Percentiles rank a stretch among this genome's conserved stretches.
These are phyloP conservation scores for Otolemur garnettii DNA, from an alignment of 2,113 vertebrate species.

Conservation along the genomic window DNA sequence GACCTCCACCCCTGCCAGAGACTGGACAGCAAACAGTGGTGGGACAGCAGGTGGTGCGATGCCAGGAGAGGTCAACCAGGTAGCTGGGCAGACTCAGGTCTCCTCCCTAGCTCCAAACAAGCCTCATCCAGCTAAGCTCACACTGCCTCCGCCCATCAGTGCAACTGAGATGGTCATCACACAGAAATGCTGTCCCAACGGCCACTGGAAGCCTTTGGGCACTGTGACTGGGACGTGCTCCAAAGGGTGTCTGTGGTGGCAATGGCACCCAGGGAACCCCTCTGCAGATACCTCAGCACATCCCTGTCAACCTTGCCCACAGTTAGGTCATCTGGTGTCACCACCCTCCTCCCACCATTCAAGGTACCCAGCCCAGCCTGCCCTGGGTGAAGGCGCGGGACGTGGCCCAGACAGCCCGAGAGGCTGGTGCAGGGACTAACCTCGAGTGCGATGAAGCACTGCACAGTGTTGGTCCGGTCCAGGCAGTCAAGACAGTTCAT, in stretches of 20 bases:
- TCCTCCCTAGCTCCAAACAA: neutral
- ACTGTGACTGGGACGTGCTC: fast-evolving
- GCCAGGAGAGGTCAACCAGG: neutral
- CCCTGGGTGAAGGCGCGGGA: neutral
- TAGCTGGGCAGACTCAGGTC: fast-evolving
- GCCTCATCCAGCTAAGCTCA: neutral
- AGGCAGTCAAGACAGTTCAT: constrained; percentile 91
- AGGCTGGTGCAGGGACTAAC: constrained; percentile 74
- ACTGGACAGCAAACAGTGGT: neutral
- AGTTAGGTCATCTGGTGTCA: neutral
- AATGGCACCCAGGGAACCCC: neutral
- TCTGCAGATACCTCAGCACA: fast-evolving
- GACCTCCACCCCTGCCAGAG: neutral
- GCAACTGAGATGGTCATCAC: fast-evolving
- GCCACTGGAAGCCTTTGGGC: neutral
- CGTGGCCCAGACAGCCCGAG: fast-evolving
- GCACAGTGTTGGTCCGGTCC: constrained; percentile 88
- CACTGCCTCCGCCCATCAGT: fast-evolving
- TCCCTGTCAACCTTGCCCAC: neutral
- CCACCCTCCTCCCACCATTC: neutral
- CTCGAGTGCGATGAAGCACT: constrained; percentile 89
- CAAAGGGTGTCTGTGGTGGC: fast-evolving
- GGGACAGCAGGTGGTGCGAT: neutral
- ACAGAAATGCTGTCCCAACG: neutral
- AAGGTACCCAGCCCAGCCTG: too few relatives aligned